These are phyloP conservation scores for Leucophenga montana DNA, from an alignment of 2,888 invertebrate species.

Conservation along the genomic window DNA sequence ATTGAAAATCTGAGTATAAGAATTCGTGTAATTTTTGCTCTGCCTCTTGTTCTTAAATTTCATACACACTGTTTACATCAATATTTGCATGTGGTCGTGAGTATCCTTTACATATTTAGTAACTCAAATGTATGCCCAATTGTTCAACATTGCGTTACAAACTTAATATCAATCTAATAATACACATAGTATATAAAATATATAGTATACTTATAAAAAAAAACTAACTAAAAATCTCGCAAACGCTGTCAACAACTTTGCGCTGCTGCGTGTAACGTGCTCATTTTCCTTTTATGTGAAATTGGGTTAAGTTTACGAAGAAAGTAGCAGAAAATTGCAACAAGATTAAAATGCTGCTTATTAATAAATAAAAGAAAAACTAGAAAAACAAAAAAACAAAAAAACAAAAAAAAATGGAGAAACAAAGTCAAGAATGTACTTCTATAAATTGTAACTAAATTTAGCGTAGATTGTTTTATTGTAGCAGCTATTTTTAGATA, in stretches of 20 bases:
- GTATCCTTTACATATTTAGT: no score
- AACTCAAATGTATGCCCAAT: no score
- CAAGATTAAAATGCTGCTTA: background rate
- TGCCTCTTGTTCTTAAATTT: no score
- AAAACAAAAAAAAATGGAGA: background rate
- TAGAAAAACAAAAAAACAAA: background rate
- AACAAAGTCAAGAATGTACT: background rate
- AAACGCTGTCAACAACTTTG: conserved; percentile 4
- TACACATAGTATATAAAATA: no score
- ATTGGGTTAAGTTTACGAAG: conserved; percentile 58
- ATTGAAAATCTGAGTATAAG: no score
- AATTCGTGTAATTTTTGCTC: no score
- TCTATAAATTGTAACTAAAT: background rate
- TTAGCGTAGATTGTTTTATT: background rate
- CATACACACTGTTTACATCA: no score
- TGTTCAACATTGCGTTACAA: no score
- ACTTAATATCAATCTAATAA: no score
- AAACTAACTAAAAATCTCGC: no score
- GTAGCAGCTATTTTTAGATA: background rate
- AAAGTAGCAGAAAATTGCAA: conserved; percentile 16
- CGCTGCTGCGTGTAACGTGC: conserved; percentile 51
- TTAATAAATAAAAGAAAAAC: background rate
- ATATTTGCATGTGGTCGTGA: no score
- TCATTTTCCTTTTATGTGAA: conserved; percentile 63
- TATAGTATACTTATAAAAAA: no score